Base-by-base conservation (phyloP, 2,113 vertebrate genomes). In the Steatornis caripensis region DNA sequence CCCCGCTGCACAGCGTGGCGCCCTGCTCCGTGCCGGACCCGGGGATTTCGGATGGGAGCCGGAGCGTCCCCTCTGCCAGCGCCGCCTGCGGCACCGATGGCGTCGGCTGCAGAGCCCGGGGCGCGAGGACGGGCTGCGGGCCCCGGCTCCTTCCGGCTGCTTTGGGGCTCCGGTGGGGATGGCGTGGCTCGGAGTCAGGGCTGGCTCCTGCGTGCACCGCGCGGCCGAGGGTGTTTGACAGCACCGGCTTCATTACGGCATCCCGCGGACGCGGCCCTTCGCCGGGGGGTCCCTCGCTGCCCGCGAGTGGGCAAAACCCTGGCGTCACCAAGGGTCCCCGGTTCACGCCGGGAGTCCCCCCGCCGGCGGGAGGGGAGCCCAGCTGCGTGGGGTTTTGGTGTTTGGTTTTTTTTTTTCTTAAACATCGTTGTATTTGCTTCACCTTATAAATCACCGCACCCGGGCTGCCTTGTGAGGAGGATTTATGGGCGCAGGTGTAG, bases 401-500 rank as follows among this genome's bases (percentile, higher is more conserved):
- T 62, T n/a, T n/a, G n/a, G 48, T 76, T 43, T 51, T 22, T 72
- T 80, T 83, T 68, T 30, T 15, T 2, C 58, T 88, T 43, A 32
- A 95, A 79, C 15, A 4, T 24, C 48, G 83, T 43, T 49, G 54
- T 95, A 69, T 93, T 95, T 75, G 46, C 87, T 93, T 72, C 93
- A 41, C 94, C 17, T 16, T 89, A 80, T 94, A 95, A 97, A 94
- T 96, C 95, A 84, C 45, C 34, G 10, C 20, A 26, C 36, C 30
- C 5, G 8, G 36, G 55, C 91, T 57, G 70, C 83, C 86, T 68
- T 2, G 55, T 5, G 68, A 32, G 65, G 58, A 90, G 92, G 93
- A 96, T 97, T 97, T 97, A 94, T 75, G 89, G 91, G 74, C 2
- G n/a, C 95, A 94, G 97, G 95, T 83, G 96, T 60, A 37, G 79